Base-by-base conservation (phyloP, 1,140 invertebrate species). In the Drosophila bipectinata region DNA sequence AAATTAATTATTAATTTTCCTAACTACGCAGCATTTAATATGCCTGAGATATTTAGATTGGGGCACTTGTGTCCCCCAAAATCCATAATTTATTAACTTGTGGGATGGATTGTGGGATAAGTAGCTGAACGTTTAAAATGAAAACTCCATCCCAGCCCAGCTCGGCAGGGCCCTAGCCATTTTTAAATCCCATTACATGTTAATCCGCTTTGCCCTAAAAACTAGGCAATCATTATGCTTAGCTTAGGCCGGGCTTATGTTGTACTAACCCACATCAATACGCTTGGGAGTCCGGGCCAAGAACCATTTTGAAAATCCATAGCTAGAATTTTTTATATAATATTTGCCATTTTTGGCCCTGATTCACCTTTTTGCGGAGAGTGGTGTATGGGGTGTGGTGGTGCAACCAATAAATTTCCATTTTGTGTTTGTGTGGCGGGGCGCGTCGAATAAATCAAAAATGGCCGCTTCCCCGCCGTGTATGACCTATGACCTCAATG, bases 381-480 rank as follows among this genome's bases (percentile, higher is more conserved):
- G 67, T 56, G 41, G 62, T 30, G 14, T 15, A 14, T 15, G 49
- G 59, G 44, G 49, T 34, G 37, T 52, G 34, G 34, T 37, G 34
- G 34, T 54, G 55, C 72, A 75, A 68, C 72, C 59, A 67, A 84
- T 85, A 85, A 85, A 85, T 85, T 87, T 85, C 62, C 82, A 87
- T 85, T 87, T 87, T 73, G 56, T 60, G 61, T 59, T 74, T 67
- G 63, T 44, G 62, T 69, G 54, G 57, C 58, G 62, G 44, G 73
- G 60, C 48, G 52, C 68, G 47, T 64, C 56, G 62, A 73, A 87
- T 87, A 87, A 88, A 87, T 87, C 82, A 87, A 87, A 87, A 87
- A 88, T 88, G 82, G 83, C 75, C 64, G 62, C 48, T 24, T 26
- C 48, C 57, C 30, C 57, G 41, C 68, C 39, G 24, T 21, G 47